These are phyloP conservation scores for Eulemur mongoz DNA, from an alignment of 2,797 vertebrate species.

Conservation along the genomic window DNA sequence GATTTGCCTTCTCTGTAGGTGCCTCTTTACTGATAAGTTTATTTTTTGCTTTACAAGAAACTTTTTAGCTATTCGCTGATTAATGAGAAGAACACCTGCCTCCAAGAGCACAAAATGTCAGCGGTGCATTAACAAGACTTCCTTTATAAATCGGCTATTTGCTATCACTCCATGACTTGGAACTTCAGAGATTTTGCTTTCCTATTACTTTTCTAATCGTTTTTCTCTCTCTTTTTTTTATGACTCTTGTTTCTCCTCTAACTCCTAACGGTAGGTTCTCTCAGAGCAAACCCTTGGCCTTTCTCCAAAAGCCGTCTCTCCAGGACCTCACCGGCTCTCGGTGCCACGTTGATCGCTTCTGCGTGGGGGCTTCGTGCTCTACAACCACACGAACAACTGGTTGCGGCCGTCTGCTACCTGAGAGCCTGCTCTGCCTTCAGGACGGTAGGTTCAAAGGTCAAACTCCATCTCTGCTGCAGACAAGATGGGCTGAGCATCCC, in stretches of 20 bases:
- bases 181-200: background rate
- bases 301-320: background rate
- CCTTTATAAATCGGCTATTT: background rate
- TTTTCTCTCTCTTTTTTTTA: background rate
- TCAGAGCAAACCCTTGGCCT: background rate
- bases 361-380: background rate
- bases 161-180: background rate
- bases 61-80: background rate
- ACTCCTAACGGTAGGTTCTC: background rate
- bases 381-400: background rate
- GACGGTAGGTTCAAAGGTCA: background rate
- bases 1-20: background rate
- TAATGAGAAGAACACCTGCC: background rate
- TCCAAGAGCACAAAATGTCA: background rate
- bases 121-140: background rate
- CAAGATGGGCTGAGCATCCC: background rate
- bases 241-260: background rate
- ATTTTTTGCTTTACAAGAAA: slow-evolving; percentile 19
- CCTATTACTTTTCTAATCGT: background rate
- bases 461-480: background rate
- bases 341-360: background rate
- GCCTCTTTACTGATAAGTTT: background rate
- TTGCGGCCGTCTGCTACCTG: background rate
- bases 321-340: background rate
- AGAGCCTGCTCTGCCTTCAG: background rate